These are phyloP conservation scores for Bradysia coprophila DNA, from an alignment of 1,140 invertebrate genomes.

Conservation along the genomic window DNA sequence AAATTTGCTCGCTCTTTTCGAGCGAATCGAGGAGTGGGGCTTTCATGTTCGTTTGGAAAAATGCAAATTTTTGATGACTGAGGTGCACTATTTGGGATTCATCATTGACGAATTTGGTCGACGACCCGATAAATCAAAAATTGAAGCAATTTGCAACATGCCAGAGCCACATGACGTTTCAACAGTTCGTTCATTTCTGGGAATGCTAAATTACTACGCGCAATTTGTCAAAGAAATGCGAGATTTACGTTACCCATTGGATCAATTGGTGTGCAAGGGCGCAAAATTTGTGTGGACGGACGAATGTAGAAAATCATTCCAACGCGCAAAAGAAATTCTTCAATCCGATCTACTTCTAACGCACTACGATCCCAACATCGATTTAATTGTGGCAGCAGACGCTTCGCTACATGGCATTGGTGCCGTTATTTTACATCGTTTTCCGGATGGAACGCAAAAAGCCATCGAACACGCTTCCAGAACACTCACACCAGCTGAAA, in stretches of 20 bases:
- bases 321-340: conserved; percentile 11
- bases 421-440: conserved; percentile 24
- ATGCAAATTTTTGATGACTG: conserved; percentile 8
- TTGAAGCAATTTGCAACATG: conserved; percentile 8
- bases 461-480: conserved; percentile 28
- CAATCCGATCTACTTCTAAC: conserved; percentile 14
- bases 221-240: conserved; percentile 8
- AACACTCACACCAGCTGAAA: conserved; percentile 24
- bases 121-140: conserved; percentile 6
- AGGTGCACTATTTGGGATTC: conserved; percentile 13
- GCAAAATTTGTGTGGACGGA: conserved; percentile 9
- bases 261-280: conserved; percentile 11
- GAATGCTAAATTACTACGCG: conserved; percentile 6
- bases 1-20: conserved; percentile 7
- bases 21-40: conserved; percentile 8
- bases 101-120: conserved; percentile 11
- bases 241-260: conserved; percentile 6
- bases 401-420: conserved; percentile 22
- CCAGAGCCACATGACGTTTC: conserved; percentile 5
- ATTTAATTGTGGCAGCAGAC: conserved; percentile 27
- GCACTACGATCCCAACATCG: conserved; percentile 25
- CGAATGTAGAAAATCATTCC: conserved; percentile 11
- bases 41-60: conserved; percentile 8
- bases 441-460: conserved; percentile 17
- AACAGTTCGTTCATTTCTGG: conserved; percentile 11